phyloP scores from a whole-genome alignment of 2,113 vertebrate genomes.

The Triplophysa rosa region DNA sequence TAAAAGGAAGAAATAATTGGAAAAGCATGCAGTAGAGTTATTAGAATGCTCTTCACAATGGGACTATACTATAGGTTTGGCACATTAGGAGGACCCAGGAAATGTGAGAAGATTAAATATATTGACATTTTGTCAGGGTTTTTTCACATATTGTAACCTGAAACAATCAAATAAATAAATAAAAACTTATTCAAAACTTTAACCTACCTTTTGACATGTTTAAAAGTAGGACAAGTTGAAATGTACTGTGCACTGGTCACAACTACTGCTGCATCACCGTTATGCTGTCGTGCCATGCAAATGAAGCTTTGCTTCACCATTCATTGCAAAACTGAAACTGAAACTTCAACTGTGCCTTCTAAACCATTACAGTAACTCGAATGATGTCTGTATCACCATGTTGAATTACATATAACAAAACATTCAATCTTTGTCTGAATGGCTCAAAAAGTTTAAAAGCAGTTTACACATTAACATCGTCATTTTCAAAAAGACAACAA shows the following conservation, averaged over 20 bases:
- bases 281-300: conserved; percentile 36
- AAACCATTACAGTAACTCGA: conserved; percentile 14
- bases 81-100: not conserved
- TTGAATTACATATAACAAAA: not conserved
- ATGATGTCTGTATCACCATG: not conserved
- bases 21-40: not conserved
- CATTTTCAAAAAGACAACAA: too few relatives aligned
- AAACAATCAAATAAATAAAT: not conserved
- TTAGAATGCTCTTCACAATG: not conserved
- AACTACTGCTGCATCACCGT: conserved; percentile 16
- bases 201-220: conserved; percentile 21
- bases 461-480: too few relatives aligned
- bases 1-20: not conserved
- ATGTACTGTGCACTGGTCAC: not conserved
- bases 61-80: not conserved
- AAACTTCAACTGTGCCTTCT: conserved; percentile 34
- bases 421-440: not conserved
- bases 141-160: not conserved
- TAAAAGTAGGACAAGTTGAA: not conserved
- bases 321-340: conserved; percentile 36
- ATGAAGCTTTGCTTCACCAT: not conserved
- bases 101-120: not conserved
- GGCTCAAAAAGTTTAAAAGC: too few relatives aligned
- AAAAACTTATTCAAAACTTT: not conserved
- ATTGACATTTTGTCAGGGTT: not conserved